These are phyloP conservation scores for Phataginus tetradactyla DNA, from an alignment of 2,797 vertebrate genomes.

Conservation along the genomic window DNA sequence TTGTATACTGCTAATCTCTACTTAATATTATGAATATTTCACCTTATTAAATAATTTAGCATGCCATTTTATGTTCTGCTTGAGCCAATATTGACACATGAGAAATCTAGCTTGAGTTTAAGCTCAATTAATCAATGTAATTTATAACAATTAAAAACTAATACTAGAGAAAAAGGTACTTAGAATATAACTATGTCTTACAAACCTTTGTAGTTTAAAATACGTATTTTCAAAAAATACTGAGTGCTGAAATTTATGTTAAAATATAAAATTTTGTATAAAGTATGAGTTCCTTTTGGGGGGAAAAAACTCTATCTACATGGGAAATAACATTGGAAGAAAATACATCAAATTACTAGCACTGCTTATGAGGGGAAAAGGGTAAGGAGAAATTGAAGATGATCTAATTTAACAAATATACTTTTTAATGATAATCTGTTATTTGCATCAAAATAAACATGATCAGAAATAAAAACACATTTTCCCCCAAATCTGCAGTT, in stretches of 20 bases:
- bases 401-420: neutral
- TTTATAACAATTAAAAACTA: neutral
- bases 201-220: neutral
- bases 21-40: neutral
- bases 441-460: neutral
- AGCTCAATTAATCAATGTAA: neutral
- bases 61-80: neutral
- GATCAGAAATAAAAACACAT: neutral
- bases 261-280: neutral
- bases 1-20: neutral
- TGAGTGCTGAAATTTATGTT: neutral
- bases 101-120: neutral
- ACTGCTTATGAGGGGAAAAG: neutral
- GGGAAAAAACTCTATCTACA: neutral
- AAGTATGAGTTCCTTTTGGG: neutral
- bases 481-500: neutral
- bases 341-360: neutral
- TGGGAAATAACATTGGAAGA: neutral
- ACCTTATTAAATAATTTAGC: neutral
- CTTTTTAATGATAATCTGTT: neutral
- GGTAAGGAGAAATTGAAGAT: neutral
- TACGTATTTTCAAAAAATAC: neutral
- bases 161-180: neutral
- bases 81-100: neutral
- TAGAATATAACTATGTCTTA: neutral